Conservation (phyloP, 2,113 vertebrate genomes). For the Pterocles gutturalis region DNA sequence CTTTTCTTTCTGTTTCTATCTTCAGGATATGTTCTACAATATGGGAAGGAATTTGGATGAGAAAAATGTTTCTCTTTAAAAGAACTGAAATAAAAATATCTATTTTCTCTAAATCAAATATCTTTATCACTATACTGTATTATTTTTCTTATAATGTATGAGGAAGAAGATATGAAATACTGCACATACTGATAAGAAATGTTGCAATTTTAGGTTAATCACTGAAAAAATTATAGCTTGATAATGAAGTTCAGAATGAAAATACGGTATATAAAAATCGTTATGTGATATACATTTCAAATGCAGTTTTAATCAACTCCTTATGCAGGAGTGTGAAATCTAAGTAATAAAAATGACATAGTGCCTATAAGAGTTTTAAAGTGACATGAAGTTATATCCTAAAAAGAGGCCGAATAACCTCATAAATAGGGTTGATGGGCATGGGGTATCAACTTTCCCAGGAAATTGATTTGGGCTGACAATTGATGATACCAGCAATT, state of each 20-base stretch:
- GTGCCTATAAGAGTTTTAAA: constrained; percentile 8
- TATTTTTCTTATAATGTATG: neutral
- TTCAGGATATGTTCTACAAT: neutral
- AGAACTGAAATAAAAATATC: neutral
- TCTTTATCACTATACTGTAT: neutral
- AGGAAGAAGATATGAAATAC: neutral
- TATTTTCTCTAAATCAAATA: constrained; percentile 15
- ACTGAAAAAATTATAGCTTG: constrained; percentile 26
- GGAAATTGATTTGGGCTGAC: neutral
- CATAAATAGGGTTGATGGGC: neutral
- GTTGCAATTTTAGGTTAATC: constrained; percentile 31
- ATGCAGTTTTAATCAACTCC: constrained; percentile 54
- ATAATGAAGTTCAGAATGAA: constrained; percentile 56
- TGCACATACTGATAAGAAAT: neutral
- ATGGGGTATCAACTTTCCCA: neutral
- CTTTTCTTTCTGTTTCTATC: constrained; percentile 10
- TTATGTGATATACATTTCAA: constrained; percentile 53
- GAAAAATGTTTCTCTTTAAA: neutral
- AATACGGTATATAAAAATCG: neutral
- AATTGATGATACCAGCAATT: neutral
- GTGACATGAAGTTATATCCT: neutral
- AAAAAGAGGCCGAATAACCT: neutral
- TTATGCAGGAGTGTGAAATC: constrained; percentile 44
- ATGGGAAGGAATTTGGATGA: neutral
- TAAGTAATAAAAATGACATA: constrained; percentile 49